Conservation (phyloP, 2,888 invertebrate genomes). For the Morpho helenor region DNA sequence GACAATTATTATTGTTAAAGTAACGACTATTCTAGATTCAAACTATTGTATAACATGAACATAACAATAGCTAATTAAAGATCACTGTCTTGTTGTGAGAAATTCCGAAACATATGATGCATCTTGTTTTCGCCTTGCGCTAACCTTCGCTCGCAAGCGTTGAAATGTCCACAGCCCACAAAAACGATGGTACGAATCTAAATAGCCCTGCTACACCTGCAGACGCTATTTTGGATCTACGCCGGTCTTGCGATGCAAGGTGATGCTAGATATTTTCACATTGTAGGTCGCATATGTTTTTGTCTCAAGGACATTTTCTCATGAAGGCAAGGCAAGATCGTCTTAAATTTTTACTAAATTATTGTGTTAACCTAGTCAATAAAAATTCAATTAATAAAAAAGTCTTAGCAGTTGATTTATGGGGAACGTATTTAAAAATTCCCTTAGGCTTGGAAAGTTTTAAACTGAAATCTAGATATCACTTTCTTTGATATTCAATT, state of each 20-base stretch:
- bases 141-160: constrained; percentile 19
- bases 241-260: constrained; percentile 65
- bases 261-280: constrained; percentile 73
- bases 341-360: constrained; percentile 38
- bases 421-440: too few relatives aligned
- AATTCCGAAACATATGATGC: background rate
- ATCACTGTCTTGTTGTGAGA: constrained; percentile 10
- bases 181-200: constrained; percentile 31
- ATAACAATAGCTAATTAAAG: constrained; percentile 20
- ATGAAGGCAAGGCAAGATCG: constrained; percentile 31
- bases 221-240: constrained; percentile 63
- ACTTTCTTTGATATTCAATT: too few relatives aligned
- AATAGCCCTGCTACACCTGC: constrained; percentile 64
- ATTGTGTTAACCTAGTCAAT: constrained; percentile 19
- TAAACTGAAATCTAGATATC: too few relatives aligned
- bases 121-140: constrained; percentile 14
- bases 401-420: too few relatives aligned
- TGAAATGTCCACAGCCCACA: constrained; percentile 17
- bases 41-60: constrained; percentile 18
- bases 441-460: too few relatives aligned
- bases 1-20: constrained; percentile 22
- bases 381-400: too few relatives aligned
- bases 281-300: constrained; percentile 68
- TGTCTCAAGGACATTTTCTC: constrained; percentile 68
- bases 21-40: constrained; percentile 17